Percentiles rank a stretch among this genome's conserved stretches.
These are phyloP conservation scores for Cyanocitta stelleri DNA, from an alignment of 2,113 vertebrate species.

Conservation along the genomic window DNA sequence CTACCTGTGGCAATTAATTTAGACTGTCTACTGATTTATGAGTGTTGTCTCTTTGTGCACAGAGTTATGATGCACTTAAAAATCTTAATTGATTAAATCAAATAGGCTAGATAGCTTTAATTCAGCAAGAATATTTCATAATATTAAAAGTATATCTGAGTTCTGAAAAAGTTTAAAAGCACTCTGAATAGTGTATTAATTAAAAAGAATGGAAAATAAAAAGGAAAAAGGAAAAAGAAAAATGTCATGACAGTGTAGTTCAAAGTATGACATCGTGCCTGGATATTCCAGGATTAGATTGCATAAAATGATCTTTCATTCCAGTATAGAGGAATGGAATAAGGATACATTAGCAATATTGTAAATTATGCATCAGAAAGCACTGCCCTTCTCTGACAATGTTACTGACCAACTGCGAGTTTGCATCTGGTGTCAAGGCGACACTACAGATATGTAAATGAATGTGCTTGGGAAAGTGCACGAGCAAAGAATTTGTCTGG, in stretches of 20 bases:
- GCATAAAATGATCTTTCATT: not conserved
- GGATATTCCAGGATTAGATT: not conserved
- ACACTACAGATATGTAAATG: not conserved
- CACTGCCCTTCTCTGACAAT: not conserved
- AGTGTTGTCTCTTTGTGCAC: not conserved
- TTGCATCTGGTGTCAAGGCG: accelerated
- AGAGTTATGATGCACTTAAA: not conserved
- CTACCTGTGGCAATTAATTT: conserved; percentile 12
- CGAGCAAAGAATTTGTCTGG: not conserved
- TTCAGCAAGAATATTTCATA: not conserved
- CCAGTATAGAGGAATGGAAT: not conserved
- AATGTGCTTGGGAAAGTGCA: not conserved
- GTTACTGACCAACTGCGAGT: not conserved
- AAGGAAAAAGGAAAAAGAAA: not conserved
- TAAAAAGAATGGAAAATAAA: not conserved
- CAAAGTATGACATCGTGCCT: not conserved
- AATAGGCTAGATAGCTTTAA: not conserved
- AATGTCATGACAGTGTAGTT: not conserved
- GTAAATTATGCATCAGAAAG: not conserved
- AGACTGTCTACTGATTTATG: conserved; percentile 15
- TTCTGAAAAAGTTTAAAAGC: not conserved
- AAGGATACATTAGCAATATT: not conserved
- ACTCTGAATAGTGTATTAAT: not conserved
- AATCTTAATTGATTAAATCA: not conserved
- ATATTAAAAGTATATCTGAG: not conserved